phyloP scores from a whole-genome alignment of 1,140 invertebrate species.

The Philaenus spumarius region DNA sequence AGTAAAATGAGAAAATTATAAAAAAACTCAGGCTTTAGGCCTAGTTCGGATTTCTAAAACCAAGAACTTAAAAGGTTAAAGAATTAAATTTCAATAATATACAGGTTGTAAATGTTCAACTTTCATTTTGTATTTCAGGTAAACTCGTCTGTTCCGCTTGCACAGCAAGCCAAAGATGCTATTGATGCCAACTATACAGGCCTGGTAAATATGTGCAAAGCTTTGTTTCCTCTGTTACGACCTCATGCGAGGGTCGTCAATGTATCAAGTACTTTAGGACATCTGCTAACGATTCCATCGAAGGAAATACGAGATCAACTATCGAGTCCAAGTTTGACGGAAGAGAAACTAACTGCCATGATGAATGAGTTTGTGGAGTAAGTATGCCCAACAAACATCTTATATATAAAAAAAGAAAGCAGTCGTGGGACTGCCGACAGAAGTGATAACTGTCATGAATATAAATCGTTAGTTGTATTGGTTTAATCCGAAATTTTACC shows the following conservation, averaged over 20 bases:
- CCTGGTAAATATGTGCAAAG: slow-evolving; percentile 52
- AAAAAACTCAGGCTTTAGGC: no score
- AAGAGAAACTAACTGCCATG: slow-evolving; percentile 48
- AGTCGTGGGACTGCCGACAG: no score
- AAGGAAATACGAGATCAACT: slow-evolving; percentile 46
- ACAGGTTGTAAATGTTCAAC: no score
- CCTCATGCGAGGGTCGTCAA: slow-evolving; percentile 64
- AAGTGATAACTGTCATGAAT: no score
- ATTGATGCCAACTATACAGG: slow-evolving; percentile 61
- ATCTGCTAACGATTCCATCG: slow-evolving; percentile 49
- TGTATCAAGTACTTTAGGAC: slow-evolving; percentile 61
- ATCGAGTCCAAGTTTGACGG: slow-evolving; percentile 45
- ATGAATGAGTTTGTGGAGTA: slow-evolving; percentile 60
- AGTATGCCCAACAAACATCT: no score
- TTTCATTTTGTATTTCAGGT: slow-evolving; percentile 1
- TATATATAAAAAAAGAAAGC: no score
- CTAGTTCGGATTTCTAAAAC: no score
- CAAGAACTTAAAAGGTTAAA: no score
- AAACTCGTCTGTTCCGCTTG: slow-evolving; percentile 52
- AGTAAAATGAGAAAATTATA: no score
- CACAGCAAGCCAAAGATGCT: slow-evolving; percentile 61
- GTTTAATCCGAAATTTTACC: no score
- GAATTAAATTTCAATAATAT: no score
- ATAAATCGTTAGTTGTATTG: no score
- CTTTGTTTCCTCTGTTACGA: slow-evolving; percentile 59